These are phyloP conservation scores for Koerneria pararmatus DNA, from an alignment of 2,888 invertebrate species.

Conservation along the genomic window DNA sequence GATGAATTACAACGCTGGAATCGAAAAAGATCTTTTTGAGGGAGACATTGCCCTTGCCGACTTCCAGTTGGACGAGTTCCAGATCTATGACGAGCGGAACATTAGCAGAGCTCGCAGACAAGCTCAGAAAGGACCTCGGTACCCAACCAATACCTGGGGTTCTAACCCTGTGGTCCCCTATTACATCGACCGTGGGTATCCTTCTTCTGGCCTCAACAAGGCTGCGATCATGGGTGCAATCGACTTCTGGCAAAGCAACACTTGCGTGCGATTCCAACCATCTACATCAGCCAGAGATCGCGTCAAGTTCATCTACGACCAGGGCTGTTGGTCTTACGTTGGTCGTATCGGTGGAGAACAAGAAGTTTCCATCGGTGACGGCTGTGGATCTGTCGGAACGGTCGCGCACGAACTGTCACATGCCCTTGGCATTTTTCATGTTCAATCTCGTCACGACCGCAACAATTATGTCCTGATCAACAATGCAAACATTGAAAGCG, in stretches of 20 bases:
- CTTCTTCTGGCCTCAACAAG: neutral
- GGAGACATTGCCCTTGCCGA: slow-evolving; percentile 15
- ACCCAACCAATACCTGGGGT: too few relatives aligned
- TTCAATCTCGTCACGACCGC: slow-evolving; percentile 16
- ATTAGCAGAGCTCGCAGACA: slow-evolving; percentile 10
- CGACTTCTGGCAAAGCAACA: slow-evolving; percentile 16
- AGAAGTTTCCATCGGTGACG: neutral
- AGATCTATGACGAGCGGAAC: neutral
- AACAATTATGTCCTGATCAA: slow-evolving; percentile 12
- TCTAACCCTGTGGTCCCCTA: slow-evolving; percentile 18
- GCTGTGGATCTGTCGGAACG: slow-evolving; percentile 7
- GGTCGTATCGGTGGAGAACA: slow-evolving; percentile 12
- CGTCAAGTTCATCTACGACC: slow-evolving; percentile 1
- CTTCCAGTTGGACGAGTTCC: neutral
- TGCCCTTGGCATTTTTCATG: slow-evolving; percentile 18
- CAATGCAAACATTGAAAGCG: slow-evolving; percentile 3
- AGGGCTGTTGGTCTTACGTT: slow-evolving; percentile 14
- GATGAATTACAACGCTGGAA: slow-evolving; percentile 10
- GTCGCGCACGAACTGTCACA: slow-evolving; percentile 15
- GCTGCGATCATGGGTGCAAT: neutral
- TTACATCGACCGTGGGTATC: too few relatives aligned
- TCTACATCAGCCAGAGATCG: neutral
- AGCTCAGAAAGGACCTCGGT: slow-evolving; percentile 12
- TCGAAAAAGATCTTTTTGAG: slow-evolving; percentile 17
- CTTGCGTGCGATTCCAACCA: slow-evolving; percentile 9